Percentiles rank a stretch among this genome's conserved stretches.
These are phyloP conservation scores for Moxostoma hubbsi DNA, from an alignment of 2,797 vertebrate genomes.

Conservation along the genomic window DNA sequence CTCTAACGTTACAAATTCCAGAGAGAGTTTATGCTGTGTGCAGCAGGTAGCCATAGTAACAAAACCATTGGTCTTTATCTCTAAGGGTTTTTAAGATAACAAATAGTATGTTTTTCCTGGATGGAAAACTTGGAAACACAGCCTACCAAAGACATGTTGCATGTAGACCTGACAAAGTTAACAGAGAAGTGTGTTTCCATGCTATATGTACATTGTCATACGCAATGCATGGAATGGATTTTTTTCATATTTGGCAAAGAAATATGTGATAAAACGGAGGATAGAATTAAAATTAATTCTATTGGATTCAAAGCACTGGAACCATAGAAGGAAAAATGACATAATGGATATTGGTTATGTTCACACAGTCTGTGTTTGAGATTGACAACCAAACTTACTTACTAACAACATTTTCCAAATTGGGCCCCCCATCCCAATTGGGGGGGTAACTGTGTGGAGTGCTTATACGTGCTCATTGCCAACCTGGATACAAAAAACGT, in stretches of 20 bases:
- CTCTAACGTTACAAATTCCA: slow-evolving; percentile 18
- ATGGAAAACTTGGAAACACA: slow-evolving; percentile 24
- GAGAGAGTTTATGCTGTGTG: slow-evolving; percentile 30
- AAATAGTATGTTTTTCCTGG: slow-evolving; percentile 43
- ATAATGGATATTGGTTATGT: neutral
- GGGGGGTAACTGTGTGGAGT: too few relatives aligned
- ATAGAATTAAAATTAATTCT: slow-evolving; percentile 1
- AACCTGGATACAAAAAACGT: too few relatives aligned
- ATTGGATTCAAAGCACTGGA: neutral
- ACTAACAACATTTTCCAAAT: too few relatives aligned
- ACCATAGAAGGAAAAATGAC: neutral
- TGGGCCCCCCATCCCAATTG: too few relatives aligned
- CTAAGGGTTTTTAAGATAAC: slow-evolving; percentile 34
- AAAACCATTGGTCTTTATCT: slow-evolving; percentile 37
- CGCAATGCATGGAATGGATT: neutral
- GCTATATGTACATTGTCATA: neutral
- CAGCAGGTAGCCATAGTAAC: slow-evolving; percentile 43
- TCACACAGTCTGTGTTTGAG: too few relatives aligned
- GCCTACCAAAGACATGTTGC: neutral
- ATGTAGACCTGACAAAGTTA: slow-evolving; percentile 24
- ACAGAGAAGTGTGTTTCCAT: slow-evolving; percentile 11
- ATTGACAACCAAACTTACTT: too few relatives aligned
- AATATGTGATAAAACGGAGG: slow-evolving; percentile 4
- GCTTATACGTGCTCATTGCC: too few relatives aligned
- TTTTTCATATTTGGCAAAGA: slow-evolving; percentile 16